Percentiles rank a stretch among this genome's conserved stretches.
phyloP scores from a whole-genome alignment of 2,797 vertebrate species.

The Neosilurus mollespiculum region DNA sequence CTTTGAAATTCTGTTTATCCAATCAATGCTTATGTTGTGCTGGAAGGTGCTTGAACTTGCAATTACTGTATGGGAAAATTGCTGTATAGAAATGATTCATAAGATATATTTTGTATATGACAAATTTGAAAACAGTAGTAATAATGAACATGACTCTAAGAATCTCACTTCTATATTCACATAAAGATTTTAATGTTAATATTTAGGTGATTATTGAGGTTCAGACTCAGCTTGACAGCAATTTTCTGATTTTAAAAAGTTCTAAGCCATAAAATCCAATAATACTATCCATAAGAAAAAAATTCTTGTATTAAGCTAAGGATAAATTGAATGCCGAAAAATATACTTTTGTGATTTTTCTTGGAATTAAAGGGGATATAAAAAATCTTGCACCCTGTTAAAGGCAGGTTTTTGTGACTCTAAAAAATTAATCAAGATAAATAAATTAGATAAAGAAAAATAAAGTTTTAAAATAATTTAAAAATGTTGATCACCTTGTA shows the following conservation, averaged over 20 bases:
- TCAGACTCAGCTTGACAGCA: neutral
- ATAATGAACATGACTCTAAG: neutral
- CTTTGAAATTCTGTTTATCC: neutral
- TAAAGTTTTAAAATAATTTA: too few relatives aligned
- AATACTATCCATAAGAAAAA: neutral
- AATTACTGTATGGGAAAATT: neutral
- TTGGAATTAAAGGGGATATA: too few relatives aligned
- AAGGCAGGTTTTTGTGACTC: too few relatives aligned
- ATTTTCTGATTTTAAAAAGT: neutral
- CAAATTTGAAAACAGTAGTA: too few relatives aligned
- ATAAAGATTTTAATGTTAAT: neutral
- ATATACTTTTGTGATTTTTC: too few relatives aligned
- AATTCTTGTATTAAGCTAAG: too few relatives aligned
- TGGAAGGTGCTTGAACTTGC: neutral
- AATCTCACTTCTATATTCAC: neutral
- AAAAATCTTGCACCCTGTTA: too few relatives aligned
- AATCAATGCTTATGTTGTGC: too few relatives aligned
- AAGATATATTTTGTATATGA: neutral
- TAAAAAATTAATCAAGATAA: too few relatives aligned
- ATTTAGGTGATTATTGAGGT: neutral
- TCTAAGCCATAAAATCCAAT: neutral
- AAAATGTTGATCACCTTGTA: too few relatives aligned
- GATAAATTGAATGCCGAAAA: too few relatives aligned
- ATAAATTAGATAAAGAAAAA: too few relatives aligned
- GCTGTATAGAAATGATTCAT: neutral